Evolutionary conservation across 2,888 invertebrate species (phyloP).

Genomic region (Yponomeuta cagnagella): DNA sequence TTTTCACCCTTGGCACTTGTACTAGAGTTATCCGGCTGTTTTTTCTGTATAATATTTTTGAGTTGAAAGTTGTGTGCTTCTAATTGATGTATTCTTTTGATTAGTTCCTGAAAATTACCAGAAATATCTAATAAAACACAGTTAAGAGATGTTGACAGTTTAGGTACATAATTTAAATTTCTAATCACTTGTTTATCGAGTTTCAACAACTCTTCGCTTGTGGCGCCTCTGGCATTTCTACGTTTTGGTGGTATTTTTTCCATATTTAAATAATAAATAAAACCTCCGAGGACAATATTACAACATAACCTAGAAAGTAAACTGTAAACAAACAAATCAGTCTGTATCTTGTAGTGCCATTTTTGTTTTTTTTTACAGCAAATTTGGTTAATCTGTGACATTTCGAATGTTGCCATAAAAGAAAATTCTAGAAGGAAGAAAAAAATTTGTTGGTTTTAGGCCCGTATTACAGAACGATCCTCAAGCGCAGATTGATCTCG

Average conservation of each 20-base stretch:
- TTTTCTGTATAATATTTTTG: conserved; percentile 80
- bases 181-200: conserved; percentile 48
- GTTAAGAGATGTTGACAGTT: conserved; percentile 25
- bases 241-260: conserved; percentile 10
- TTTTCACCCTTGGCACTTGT: conserved; percentile 24
- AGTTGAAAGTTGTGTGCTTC: conserved; percentile 88
- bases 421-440: background rate
- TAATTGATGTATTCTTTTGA: conserved; percentile 81
- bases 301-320: background rate
- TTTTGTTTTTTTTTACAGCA: too few relatives aligned
- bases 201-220: conserved; percentile 26
- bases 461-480: too few relatives aligned
- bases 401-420: background rate
- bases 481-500: too few relatives aligned
- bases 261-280: background rate
- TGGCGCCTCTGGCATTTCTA: background rate
- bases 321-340: background rate
- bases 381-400: too few relatives aligned
- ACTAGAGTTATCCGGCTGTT: conserved; percentile 34
- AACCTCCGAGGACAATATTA: background rate
- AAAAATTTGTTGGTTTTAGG: too few relatives aligned
- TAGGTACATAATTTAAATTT: conserved; percentile 9
- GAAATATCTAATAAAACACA: conserved; percentile 17
- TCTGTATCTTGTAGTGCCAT: too few relatives aligned
- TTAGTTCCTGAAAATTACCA: conserved; percentile 76